A percentile compares a stretch with the other conserved stretches of the same genome.
These are phyloP conservation scores for Caerostris darwini DNA, from an alignment of 1,140 invertebrate genomes.

Conservation along the genomic window DNA sequence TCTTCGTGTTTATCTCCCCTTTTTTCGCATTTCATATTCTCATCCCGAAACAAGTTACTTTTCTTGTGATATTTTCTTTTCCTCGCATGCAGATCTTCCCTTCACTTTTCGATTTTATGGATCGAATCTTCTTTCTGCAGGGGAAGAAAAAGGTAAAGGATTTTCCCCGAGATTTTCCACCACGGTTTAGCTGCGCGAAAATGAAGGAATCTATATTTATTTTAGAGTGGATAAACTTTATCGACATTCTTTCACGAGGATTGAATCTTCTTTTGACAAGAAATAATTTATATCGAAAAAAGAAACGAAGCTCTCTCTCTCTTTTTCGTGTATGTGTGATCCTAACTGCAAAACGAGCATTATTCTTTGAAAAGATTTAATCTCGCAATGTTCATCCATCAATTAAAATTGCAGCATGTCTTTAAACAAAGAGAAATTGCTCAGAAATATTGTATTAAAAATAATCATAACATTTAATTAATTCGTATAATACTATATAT, in stretches of 20 bases:
- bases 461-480: no score
- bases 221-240: conserved; percentile 51
- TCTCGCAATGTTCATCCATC: no score
- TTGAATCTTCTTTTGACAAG: conserved; percentile 52
- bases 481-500: no score
- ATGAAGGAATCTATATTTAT: conserved; percentile 57
- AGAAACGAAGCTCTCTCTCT: not conserved
- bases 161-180: conserved; percentile 60
- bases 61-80: conserved; percentile 65
- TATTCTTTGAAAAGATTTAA: no score
- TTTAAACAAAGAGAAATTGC: no score
- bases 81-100: conserved; percentile 26
- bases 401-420: no score
- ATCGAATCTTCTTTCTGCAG: conserved; percentile 31
- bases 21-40: conserved; percentile 72
- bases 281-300: conserved; percentile 35
- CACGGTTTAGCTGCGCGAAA: conserved; percentile 48
- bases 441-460: no score
- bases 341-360: no score
- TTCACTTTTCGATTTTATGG: conserved; percentile 75
- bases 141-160: conserved; percentile 40
- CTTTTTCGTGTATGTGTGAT: no score
- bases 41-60: conserved; percentile 59
- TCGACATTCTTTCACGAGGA: conserved; percentile 63
- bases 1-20: conserved; percentile 60